Conservation (phyloP, 2,797 vertebrate species). For the Pristis pectinata region DNA sequence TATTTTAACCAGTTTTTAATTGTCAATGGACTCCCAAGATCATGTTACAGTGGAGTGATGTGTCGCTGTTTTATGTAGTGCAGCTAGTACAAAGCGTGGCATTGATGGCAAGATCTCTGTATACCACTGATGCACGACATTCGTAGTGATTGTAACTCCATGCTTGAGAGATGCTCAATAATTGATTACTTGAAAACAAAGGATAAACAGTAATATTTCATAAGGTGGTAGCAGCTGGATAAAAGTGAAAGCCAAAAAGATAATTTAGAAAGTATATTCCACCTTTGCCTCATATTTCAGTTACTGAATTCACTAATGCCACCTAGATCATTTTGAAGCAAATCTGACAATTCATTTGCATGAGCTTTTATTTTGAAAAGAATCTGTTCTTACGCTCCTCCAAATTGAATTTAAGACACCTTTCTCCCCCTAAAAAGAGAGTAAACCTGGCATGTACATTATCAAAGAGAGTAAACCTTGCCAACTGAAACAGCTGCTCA, state of each 20-base stretch:
- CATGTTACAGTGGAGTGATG: neutral
- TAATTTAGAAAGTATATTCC: neutral
- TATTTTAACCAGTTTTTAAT: neutral
- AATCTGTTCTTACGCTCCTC: neutral
- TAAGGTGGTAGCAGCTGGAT: neutral
- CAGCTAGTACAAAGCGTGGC: neutral
- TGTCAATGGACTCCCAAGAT: neutral
- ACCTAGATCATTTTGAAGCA: neutral
- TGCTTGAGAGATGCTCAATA: neutral
- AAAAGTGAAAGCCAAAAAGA: neutral
- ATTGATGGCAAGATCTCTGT: neutral
- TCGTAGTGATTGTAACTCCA: neutral
- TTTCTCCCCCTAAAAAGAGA: neutral
- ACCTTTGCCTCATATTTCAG: neutral
- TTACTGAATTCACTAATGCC: neutral
- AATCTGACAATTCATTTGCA: too few species aligned
- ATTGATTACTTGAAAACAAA: neutral
- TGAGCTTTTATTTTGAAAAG: too few species aligned
- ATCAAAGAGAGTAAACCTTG: neutral
- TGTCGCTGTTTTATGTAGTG: neutral
- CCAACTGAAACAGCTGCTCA: neutral
- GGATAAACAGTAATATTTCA: neutral
- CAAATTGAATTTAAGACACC: neutral
- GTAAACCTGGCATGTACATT: neutral
- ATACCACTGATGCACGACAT: neutral